These are phyloP conservation scores for Drosophila formosana DNA, from an alignment of 2,888 invertebrate genomes.

Conservation along the genomic window DNA sequence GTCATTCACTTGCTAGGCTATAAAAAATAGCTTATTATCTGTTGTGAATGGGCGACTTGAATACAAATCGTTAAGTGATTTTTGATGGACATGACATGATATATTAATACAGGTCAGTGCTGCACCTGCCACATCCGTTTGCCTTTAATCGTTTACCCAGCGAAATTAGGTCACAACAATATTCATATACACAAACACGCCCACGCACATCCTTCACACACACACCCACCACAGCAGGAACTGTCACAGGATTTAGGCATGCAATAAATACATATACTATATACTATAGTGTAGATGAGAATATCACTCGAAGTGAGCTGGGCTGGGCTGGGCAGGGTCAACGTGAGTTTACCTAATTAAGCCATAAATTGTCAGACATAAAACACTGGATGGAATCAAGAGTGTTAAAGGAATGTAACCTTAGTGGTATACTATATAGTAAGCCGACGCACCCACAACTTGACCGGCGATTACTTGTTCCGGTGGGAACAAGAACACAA, in stretches of 20 bases:
- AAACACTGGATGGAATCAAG: slow-evolving; percentile 33
- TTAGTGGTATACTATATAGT: slow-evolving; percentile 12
- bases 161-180: slow-evolving; percentile 64
- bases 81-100: slow-evolving; percentile 35
- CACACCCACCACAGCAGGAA: slow-evolving; percentile 13
- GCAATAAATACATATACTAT: slow-evolving; percentile 45
- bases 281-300: slow-evolving; percentile 1
- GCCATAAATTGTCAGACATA: slow-evolving; percentile 40
- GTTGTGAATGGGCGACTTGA: background rate
- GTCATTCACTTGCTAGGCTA: background rate
- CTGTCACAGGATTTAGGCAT: slow-evolving; percentile 34
- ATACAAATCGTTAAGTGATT: slow-evolving; percentile 46
- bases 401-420: slow-evolving; percentile 28
- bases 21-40: background rate
- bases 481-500: slow-evolving; percentile 4
- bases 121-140: slow-evolving; percentile 42
- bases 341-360: slow-evolving; percentile 66
- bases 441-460: slow-evolving; percentile 42
- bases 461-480: slow-evolving; percentile 11
- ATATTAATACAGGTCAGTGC: slow-evolving; percentile 65
- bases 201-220: slow-evolving; percentile 14
- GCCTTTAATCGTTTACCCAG: slow-evolving; percentile 16
- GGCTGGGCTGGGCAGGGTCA: slow-evolving; percentile 33
- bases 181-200: slow-evolving; percentile 31
- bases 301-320: slow-evolving; percentile 39